Evolutionary conservation across 2,888 invertebrate genomes (phyloP).

Genomic region (Antheraea yamamai): DNA sequence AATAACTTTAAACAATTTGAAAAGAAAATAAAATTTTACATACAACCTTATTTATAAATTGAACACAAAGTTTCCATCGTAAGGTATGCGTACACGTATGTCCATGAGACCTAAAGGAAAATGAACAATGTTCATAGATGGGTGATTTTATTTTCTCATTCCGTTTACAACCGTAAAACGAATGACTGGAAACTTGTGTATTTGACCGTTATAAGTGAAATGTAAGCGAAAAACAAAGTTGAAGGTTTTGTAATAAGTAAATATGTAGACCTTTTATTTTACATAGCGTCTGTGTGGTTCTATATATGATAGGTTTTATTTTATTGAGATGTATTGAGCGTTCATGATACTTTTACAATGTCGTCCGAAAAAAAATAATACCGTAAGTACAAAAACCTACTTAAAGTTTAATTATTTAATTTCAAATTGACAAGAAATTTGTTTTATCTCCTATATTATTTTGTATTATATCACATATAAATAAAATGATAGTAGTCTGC

Average conservation of each 20-base stretch:
- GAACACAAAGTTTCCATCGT: not conserved
- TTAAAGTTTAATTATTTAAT: not conserved
- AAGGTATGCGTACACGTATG: constrained; percentile 6
- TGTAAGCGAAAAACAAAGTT: constrained; percentile 11
- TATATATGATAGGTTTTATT: not conserved
- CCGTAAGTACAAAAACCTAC: no score
- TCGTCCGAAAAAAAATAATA: no score
- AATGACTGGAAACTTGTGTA: constrained; percentile 43
- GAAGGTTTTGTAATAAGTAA: not conserved
- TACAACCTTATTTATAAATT: not conserved
- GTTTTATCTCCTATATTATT: not conserved
- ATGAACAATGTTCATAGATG: constrained; percentile 43
- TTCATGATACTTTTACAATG: no score
- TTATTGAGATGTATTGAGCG: not conserved
- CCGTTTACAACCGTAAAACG: constrained; percentile 42
- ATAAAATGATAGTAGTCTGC: no score
- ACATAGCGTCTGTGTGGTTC: not conserved
- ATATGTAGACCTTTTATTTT: not conserved
- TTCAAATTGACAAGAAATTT: not conserved
- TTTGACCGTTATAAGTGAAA: constrained; percentile 19
- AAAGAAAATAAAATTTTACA: not conserved
- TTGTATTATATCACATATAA: not conserved
- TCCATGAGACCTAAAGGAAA: constrained; percentile 27
- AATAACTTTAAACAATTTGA: no score
- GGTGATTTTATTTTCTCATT: constrained; percentile 47